phyloP scores from a whole-genome alignment of 2,888 invertebrate species.

The Ellobium chinense region DNA sequence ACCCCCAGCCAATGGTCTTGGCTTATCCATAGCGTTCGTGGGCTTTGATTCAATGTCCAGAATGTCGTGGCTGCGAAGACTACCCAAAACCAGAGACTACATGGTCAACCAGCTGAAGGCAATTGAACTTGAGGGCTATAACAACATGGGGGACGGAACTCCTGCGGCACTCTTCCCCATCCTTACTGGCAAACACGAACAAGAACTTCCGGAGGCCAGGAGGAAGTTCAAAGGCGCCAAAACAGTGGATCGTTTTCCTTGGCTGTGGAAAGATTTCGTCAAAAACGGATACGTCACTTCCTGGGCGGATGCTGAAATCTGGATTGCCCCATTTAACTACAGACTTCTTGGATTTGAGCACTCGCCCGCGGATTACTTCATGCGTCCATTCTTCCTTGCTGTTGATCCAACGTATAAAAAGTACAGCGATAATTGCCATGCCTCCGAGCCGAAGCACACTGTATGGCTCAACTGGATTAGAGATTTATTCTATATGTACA shows the following conservation, averaged over 20 bases:
- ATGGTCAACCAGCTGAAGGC: slow-evolving; percentile 69
- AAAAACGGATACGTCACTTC: slow-evolving; percentile 83
- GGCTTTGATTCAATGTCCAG: slow-evolving; percentile 91
- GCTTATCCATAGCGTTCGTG: slow-evolving; percentile 24
- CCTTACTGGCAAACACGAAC: slow-evolving; percentile 87
- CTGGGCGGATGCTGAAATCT: slow-evolving; percentile 92
- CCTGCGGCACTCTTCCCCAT: slow-evolving; percentile 88
- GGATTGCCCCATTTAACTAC: slow-evolving; percentile 92
- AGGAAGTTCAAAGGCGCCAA: slow-evolving; percentile 83
- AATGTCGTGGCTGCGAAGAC: slow-evolving; percentile 82
- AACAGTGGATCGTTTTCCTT: slow-evolving; percentile 88
- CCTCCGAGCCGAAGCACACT: slow-evolving; percentile 85
- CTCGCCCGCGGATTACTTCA: slow-evolving; percentile 94
- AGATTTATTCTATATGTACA: slow-evolving; percentile 83
- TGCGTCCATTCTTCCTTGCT: slow-evolving; percentile 87
- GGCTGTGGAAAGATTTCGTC: slow-evolving; percentile 90
- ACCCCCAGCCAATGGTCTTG: slow-evolving; percentile 34
- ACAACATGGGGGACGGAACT: slow-evolving; percentile 80
- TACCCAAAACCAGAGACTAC: slow-evolving; percentile 72
- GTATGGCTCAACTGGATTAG: slow-evolving; percentile 79
- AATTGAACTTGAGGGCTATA: slow-evolving; percentile 84
- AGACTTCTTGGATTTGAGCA: slow-evolving; percentile 90
- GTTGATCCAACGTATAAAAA: slow-evolving; percentile 79
- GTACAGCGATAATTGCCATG: slow-evolving; percentile 79
- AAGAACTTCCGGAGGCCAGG: slow-evolving; percentile 91